These are phyloP conservation scores for Onthophagus taurus DNA, from an alignment of 1,140 invertebrate species.

Conservation along the genomic window DNA sequence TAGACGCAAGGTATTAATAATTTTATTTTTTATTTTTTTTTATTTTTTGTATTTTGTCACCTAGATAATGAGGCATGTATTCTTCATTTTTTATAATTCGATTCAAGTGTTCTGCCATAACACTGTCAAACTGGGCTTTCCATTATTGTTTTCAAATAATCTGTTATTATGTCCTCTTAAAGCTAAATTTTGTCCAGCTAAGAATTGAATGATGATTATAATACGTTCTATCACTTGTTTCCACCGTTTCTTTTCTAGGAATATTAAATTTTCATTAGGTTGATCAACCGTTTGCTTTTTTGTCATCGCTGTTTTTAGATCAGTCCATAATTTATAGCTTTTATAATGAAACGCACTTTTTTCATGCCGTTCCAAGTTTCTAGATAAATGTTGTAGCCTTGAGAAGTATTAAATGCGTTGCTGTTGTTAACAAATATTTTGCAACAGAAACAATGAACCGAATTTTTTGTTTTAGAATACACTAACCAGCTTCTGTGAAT, in stretches of 20 bases:
- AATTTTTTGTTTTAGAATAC: constrained; percentile 1
- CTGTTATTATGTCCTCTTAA: neutral
- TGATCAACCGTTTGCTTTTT: neutral
- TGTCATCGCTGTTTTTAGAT: neutral
- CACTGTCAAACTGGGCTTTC: constrained; percentile 25
- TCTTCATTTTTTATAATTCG: neutral
- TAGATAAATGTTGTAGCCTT: neutral
- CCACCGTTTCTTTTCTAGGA: neutral
- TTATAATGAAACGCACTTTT: neutral
- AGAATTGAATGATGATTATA: neutral
- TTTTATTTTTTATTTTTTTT: constrained; percentile 26
- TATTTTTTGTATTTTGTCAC: constrained; percentile 2
- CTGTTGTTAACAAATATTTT: neutral
- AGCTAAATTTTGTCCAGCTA: constrained; percentile 3
- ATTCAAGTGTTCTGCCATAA: constrained; percentile 22
- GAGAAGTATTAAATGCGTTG: neutral
- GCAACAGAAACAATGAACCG: constrained; percentile 4
- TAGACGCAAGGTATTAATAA: constrained; percentile 24
- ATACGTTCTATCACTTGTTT: neutral
- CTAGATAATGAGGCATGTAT: constrained; percentile 17
- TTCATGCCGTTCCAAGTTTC: neutral
- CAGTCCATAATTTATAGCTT: neutral
- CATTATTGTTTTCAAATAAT: neutral
- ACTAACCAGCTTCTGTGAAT: neutral
- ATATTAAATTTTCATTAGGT: neutral